Evolutionary conservation across 2,113 vertebrate species (phyloP), one percentile per base, ranked within the genome.

Genomic region (Saguinus imperator): DNA sequence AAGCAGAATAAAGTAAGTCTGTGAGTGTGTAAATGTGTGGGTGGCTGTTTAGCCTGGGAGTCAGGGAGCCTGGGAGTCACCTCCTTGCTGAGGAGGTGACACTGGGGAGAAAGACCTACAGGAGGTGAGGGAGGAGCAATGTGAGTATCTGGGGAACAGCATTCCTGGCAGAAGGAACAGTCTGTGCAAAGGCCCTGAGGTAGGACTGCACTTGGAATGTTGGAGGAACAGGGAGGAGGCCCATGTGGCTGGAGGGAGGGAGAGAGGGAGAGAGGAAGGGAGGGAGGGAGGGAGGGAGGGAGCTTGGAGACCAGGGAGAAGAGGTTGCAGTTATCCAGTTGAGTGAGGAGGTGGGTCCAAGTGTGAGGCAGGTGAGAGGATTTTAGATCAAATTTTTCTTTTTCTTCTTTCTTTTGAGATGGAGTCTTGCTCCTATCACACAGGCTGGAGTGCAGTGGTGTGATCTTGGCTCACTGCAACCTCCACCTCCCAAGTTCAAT

Each of bases 101-200:
- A 76, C 3, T 45, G 25, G 27, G 75, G 43, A 48, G 75, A 68
- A 18, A 48, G 86, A 81, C 35, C 57, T 87, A 48, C 32, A 43
- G 37, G 27, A 58, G 40, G 32, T 61, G n/a, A 70, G 43, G 40
- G 23, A 43, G 43, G 50, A 17, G 37, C 7, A 14, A 0, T 0
- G 8, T 50, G 70, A 79, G 7, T 35, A 3, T 81, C 25, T n/a
- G 61, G 40, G 87, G 64, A 76, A 18, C 2, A 61, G 48, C n/a
- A 32, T 85, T 96, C 48, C 66, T 29, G 37, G 80, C 3, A 48
- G 82, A 35, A 20, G 81, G 50, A 64, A 50, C 23, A 66, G 82
- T n/a, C 6, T 0, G 25, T 91, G 96, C 58, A 75, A 91, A 93
- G 43, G 35, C 66, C 55, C 70, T 82, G 95, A 48, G 87, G 82